Percentiles rank a stretch among this genome's conserved stretches.
These are phyloP conservation scores for Lepidostoma basale DNA, from an alignment of 1,140 invertebrate genomes.

Conservation along the genomic window DNA sequence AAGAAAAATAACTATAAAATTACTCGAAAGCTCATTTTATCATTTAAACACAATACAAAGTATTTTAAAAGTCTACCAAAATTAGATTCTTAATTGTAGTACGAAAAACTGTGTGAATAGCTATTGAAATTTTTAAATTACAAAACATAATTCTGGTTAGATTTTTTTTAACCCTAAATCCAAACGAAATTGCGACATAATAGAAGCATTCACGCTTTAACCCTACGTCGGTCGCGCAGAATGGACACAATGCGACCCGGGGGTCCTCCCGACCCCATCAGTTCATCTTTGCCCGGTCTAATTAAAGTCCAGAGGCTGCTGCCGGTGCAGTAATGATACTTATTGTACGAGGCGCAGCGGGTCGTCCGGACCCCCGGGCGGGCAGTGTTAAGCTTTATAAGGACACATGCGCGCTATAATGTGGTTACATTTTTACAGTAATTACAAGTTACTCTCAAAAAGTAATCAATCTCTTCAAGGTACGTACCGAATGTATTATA, in stretches of 20 bases:
- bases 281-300: neutral
- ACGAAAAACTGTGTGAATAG: too few relatives aligned
- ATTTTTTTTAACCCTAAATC: too few relatives aligned
- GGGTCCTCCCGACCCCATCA: slow-evolving; percentile 9
- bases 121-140: too few relatives aligned
- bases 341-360: slow-evolving; percentile 18
- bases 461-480: too few relatives aligned
- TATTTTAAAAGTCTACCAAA: too few relatives aligned
- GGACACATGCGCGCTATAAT: neutral
- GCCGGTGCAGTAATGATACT: slow-evolving; percentile 26
- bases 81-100: too few relatives aligned
- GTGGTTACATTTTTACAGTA: neutral
- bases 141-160: too few relatives aligned
- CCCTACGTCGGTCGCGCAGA: neutral
- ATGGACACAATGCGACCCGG: slow-evolving; percentile 7
- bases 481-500: too few relatives aligned
- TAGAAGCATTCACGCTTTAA: slow-evolving; percentile 10
- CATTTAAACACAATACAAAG: too few relatives aligned
- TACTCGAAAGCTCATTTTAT: too few relatives aligned
- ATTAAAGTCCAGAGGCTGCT: slow-evolving; percentile 12
- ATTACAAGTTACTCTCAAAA: too few relatives aligned
- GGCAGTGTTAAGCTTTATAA: neutral
- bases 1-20: too few relatives aligned
- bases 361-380: neutral
- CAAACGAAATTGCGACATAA: neutral